Evolutionary conservation across 2,797 vertebrate species (phyloP), one percentile per base, ranked within the genome.

Genomic region (Sphenopsis melanotis): DNA sequence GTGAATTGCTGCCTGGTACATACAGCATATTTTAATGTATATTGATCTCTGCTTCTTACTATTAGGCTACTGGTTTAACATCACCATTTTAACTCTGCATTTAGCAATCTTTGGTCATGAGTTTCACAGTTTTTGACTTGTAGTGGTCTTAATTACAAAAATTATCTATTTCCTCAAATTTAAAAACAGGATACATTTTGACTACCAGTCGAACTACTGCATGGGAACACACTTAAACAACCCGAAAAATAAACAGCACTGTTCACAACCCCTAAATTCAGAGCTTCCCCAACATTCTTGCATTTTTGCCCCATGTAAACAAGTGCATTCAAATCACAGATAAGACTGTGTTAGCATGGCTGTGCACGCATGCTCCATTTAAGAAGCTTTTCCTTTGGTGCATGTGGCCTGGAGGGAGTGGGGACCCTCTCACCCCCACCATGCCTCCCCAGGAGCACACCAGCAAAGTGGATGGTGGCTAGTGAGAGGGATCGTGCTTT

Each of bases 1-100:
- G 87, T 64, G 90, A 97, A 84, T 63, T 61, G 91, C 94, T 95
- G 77, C 79, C 69, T 60, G 41, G 32, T 66, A 90, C 12, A 75
- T 68, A 89, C 13, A 76, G 72, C 50, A 17, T 34, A 65, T 64
- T 44, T 94, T 93, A 83, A 59, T 71, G 78, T 75, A 71, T 36
- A 89, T 61, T 49, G 56, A 82, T 88, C 66, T 83, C 55, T 86
- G 46, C 64, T 86, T 88, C 65, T 79, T 46, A 32, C 44, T 89
- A 32, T 65, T 83, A 77, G 78, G 36, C 53, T 79, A 66, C 30
- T 52, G 20, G 53, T 72, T 79, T 72, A 80, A 76, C 5, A 71
- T 32, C 30, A 69, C 7, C 29, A 41, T 79, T 94, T 89, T 17
- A 87, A 71, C 39, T 77, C n/a, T 41, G 32, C 19, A 44, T 49